Conservation (phyloP, 2,113 vertebrate genomes). For the Brachionichthys hirsutus region DNA sequence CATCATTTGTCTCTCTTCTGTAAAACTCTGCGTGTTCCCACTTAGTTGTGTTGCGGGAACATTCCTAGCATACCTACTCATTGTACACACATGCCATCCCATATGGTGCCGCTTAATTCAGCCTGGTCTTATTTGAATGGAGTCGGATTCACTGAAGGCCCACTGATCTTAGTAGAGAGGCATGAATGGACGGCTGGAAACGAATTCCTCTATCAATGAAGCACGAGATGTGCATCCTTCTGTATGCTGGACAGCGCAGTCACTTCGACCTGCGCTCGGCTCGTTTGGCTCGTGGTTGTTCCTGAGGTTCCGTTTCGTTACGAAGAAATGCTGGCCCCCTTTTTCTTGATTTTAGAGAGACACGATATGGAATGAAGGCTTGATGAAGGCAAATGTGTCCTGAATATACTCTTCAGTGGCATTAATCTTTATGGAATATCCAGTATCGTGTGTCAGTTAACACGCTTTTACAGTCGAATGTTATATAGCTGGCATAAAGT, state of each 20-base stretch:
- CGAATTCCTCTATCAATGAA: slow-evolving; percentile 9
- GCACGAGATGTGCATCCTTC: not conserved
- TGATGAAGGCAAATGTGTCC: not conserved
- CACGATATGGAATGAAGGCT: slow-evolving; percentile 4
- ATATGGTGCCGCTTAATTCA: slow-evolving; percentile 35
- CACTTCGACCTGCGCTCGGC: not conserved
- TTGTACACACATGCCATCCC: slow-evolving; percentile 31
- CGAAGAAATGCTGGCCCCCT: not conserved
- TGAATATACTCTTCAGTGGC: too few relatives aligned
- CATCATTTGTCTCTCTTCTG: slow-evolving; percentile 18
- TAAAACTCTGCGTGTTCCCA: slow-evolving; percentile 35
- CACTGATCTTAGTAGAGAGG: slow-evolving; percentile 4
- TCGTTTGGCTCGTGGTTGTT: slow-evolving; percentile 32
- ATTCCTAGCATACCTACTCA: slow-evolving; percentile 36
- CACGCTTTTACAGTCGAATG: too few relatives aligned
- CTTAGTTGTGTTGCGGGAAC: slow-evolving; percentile 49
- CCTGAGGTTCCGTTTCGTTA: slow-evolving; percentile 7
- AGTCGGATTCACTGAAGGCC: slow-evolving; percentile 43
- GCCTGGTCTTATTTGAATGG: slow-evolving; percentile 23
- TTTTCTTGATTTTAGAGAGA: not conserved
- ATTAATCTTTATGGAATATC: too few relatives aligned
- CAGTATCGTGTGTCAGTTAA: too few relatives aligned
- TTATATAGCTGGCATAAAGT: too few relatives aligned
- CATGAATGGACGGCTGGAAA: not conserved
- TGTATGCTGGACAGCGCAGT: not conserved